Percentiles rank a stretch among this genome's conserved stretches.
Conservation (phyloP, 1,140 invertebrate genomes). For the Pectinophora gossypiella region DNA sequence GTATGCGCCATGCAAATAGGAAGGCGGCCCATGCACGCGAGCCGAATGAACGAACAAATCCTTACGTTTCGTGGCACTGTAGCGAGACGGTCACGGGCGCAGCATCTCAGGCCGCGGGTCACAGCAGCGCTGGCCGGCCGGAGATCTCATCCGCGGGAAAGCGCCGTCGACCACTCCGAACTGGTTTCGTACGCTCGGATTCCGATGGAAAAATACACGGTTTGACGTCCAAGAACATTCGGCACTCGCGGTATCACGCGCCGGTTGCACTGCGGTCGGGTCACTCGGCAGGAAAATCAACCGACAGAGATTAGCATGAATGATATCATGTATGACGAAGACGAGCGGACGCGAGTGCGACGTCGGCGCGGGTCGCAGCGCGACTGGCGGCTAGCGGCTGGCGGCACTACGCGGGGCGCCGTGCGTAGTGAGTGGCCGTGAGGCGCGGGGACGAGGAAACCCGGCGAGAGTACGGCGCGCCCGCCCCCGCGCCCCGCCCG, state of each 20-base stretch:
- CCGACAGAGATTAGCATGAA: conserved; percentile 68
- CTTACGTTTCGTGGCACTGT: conserved; percentile 73
- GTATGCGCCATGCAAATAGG: conserved; percentile 73
- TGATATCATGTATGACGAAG: conserved; percentile 45
- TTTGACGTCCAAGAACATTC: conserved; percentile 61
- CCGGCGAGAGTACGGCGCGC: conserved; percentile 65
- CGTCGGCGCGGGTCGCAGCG: conserved; percentile 62
- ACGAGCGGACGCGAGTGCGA: conserved; percentile 36
- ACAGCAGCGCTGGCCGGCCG: conserved; percentile 42
- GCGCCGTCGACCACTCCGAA: conserved; percentile 50
- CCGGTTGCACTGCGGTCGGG: conserved; percentile 57
- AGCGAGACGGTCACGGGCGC: conserved; percentile 68
- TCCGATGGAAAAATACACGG: conserved; percentile 63
- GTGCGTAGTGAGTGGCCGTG: conserved; percentile 72
- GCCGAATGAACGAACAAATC: conserved; percentile 60
- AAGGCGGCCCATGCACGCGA: conserved; percentile 57
- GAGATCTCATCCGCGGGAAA: conserved; percentile 57
- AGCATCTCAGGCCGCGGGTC: conserved; percentile 66
- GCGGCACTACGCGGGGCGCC: conserved; percentile 60
- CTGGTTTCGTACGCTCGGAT: conserved; percentile 52
- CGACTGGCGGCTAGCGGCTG: conserved; percentile 47
- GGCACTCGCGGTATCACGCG: conserved; percentile 60
- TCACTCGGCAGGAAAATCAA: conserved; percentile 67
- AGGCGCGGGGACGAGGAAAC: conserved; percentile 71
- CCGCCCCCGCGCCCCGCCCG: conserved; percentile 12